A percentile compares a stretch with the other conserved stretches of the same genome.
Conservation (phyloP, 2,113 vertebrate species). For the Raja brachyura region DNA sequence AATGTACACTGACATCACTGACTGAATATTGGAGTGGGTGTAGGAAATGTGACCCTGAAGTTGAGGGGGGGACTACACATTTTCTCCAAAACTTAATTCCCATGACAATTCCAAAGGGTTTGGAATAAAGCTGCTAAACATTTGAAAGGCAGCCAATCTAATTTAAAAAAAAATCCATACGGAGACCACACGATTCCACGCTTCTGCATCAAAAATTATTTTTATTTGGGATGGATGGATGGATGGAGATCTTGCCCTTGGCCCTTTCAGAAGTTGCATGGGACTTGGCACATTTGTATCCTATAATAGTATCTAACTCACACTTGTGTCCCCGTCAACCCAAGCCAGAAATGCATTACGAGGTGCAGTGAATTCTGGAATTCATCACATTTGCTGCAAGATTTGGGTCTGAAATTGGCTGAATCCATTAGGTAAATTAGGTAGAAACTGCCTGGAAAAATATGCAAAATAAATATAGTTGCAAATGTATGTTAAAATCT, state of each 20-base stretch:
- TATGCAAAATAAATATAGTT: background rate
- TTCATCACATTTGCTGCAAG: conserved; percentile 10
- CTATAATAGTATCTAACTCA: background rate
- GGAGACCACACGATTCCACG: background rate
- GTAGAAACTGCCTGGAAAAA: background rate
- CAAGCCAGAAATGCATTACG: background rate
- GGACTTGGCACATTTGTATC: background rate
- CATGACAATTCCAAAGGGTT: background rate
- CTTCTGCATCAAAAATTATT: background rate
- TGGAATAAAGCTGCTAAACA: background rate
- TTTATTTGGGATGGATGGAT: background rate
- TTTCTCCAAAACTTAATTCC: background rate
- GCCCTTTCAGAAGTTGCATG: background rate
- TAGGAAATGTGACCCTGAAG: too few species aligned
- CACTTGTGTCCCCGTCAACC: background rate
- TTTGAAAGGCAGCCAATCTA: too few species aligned
- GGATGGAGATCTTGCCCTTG: background rate
- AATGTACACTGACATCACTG: too few species aligned
- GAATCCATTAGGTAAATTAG: background rate
- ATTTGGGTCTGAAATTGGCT: background rate
- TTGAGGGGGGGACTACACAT: too few species aligned
- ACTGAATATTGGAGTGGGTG: too few species aligned
- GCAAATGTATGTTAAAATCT: background rate
- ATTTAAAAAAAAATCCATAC: too few species aligned
- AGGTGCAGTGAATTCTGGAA: background rate